Conservation (phyloP, 1,140 invertebrate species). For the Euura saliciscinereae region DNA sequence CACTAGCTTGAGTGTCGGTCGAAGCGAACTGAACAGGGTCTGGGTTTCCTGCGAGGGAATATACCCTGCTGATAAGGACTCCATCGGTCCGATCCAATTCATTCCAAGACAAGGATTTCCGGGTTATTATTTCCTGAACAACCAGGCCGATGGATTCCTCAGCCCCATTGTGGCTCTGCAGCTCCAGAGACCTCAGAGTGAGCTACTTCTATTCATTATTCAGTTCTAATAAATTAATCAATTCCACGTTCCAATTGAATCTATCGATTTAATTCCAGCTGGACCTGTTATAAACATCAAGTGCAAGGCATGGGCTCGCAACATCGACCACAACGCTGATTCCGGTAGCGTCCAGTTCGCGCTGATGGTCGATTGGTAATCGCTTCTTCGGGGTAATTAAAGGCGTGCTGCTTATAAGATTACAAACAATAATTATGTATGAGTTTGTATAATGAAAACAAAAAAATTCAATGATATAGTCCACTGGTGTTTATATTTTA, state of each 20-base stretch:
- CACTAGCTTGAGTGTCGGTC: neutral
- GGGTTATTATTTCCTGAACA: conserved; percentile 51
- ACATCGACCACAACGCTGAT: conserved; percentile 79
- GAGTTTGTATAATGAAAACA: too few species aligned
- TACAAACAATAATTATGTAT: too few species aligned
- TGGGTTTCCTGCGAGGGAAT: conserved; percentile 65
- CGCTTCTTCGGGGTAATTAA: too few species aligned
- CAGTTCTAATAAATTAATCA: conserved; percentile 33
- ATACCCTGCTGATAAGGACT: conserved; percentile 63
- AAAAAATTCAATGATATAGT: too few species aligned
- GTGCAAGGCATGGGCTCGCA: conserved; percentile 89
- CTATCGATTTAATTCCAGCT: conserved; percentile 53
- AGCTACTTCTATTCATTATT: too few species aligned
- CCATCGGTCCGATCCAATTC: conserved; percentile 60
- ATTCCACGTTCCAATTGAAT: too few species aligned
- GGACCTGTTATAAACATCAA: conserved; percentile 88
- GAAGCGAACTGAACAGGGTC: conserved; percentile 46
- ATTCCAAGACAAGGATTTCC: conserved; percentile 54
- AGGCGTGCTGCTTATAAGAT: too few species aligned
- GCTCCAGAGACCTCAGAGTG: conserved; percentile 45
- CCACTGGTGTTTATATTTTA: neutral
- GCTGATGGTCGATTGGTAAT: conserved; percentile 79
- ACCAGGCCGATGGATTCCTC: conserved; percentile 59
- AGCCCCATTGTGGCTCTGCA: conserved; percentile 66
- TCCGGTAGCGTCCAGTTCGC: conserved; percentile 89